A percentile compares a stretch with the other conserved stretches of the same genome.
Conservation (phyloP, 2,797 vertebrate genomes). For the Pelodytes ibericus region DNA sequence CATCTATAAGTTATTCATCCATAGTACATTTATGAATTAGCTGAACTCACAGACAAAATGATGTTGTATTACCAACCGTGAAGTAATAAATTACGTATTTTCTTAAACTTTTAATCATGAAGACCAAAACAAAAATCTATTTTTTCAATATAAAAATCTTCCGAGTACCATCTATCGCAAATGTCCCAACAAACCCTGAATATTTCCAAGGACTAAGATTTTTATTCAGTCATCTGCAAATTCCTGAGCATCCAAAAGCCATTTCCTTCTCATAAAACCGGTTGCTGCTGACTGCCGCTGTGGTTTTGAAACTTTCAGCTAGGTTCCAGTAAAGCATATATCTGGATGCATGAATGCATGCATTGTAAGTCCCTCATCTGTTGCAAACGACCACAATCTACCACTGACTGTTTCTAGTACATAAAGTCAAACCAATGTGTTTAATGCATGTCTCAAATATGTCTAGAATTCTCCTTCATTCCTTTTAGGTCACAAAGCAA, state of each 20-base stretch:
- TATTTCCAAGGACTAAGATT: background rate
- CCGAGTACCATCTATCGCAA: background rate
- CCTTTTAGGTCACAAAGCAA: background rate
- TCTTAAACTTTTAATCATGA: no score
- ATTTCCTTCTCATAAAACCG: background rate
- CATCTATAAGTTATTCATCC: no score
- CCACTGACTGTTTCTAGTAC: background rate
- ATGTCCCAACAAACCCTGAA: background rate
- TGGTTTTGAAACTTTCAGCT: background rate
- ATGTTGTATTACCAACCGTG: no score
- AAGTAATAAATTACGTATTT: no score
- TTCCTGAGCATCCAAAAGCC: slow-evolving; percentile 4
- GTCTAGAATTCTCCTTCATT: background rate
- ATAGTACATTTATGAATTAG: no score
- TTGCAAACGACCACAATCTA: background rate
- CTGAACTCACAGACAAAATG: no score
- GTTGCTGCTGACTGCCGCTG: slow-evolving; percentile 1
- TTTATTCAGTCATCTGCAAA: slow-evolving; percentile 12
- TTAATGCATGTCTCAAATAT: background rate
- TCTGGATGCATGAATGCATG: background rate
- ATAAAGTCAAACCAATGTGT: background rate
- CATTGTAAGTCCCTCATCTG: background rate
- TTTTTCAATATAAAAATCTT: no score
- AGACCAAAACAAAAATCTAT: no score
- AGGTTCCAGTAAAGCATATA: slow-evolving; percentile 9